A percentile compares a stretch with the other conserved stretches of the same genome.
These are phyloP conservation scores for Xyrauchen texanus DNA, from an alignment of 2,113 vertebrate genomes.

Conservation along the genomic window DNA sequence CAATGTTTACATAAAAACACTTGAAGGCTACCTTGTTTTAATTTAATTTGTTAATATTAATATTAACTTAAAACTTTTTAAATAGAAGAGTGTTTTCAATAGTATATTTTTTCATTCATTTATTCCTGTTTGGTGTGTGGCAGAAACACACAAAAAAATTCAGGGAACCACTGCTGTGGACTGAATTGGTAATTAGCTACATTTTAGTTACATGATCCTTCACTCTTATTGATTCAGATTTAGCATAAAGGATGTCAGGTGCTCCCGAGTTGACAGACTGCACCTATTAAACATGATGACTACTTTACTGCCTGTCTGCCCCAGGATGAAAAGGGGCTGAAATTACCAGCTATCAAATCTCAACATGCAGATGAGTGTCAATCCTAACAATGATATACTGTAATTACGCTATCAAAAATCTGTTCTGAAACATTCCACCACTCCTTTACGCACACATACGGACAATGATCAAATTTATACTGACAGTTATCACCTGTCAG, in stretches of 20 bases:
- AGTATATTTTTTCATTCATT: too few relatives aligned
- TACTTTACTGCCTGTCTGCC: slow-evolving; percentile 19
- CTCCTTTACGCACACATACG: slow-evolving; percentile 54
- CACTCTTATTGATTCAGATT: not conserved
- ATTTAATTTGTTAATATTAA: too few relatives aligned
- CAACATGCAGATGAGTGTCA: slow-evolving; percentile 71
- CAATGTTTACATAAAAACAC: too few relatives aligned
- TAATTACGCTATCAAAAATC: slow-evolving; percentile 72
- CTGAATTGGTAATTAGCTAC: not conserved
- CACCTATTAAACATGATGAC: slow-evolving; percentile 27
- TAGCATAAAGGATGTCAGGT: not conserved
- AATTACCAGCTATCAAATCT: slow-evolving; percentile 76
- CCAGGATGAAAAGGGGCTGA: slow-evolving; percentile 15
- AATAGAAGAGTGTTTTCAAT: too few relatives aligned
- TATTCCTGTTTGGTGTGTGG: too few relatives aligned
- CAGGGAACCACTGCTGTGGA: too few relatives aligned
- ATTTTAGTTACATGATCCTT: not conserved
- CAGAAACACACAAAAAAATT: too few relatives aligned
- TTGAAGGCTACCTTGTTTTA: too few relatives aligned
- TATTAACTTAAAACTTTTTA: too few relatives aligned
- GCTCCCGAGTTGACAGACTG: slow-evolving; percentile 20
- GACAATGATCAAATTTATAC: slow-evolving; percentile 52
- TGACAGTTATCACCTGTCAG: slow-evolving; percentile 29
- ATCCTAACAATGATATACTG: slow-evolving; percentile 65
- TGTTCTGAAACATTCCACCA: slow-evolving; percentile 50